These are phyloP conservation scores for Peromyscus nudipes DNA, from an alignment of 2,797 vertebrate genomes.

Conservation along the genomic window DNA sequence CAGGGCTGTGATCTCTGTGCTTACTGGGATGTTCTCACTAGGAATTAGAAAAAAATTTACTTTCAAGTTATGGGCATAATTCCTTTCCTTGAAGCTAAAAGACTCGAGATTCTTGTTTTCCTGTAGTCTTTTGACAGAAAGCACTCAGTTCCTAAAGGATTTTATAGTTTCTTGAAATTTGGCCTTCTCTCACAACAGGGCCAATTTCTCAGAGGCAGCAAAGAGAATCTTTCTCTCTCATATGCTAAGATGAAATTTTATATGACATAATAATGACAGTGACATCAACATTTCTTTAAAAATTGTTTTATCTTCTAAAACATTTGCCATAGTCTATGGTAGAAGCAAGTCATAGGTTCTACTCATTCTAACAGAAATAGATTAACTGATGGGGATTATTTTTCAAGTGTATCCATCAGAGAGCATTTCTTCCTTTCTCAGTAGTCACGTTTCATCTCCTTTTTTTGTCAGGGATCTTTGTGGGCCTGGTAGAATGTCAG, in stretches of 20 bases:
- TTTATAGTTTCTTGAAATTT: slow-evolving; percentile 38
- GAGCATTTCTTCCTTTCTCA: slow-evolving; percentile 61
- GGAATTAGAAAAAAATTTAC: slow-evolving; percentile 51
- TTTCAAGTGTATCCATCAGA: background rate
- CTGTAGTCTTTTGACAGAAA: slow-evolving; percentile 42
- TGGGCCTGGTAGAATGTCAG: slow-evolving; percentile 34
- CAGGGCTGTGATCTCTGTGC: slow-evolving; percentile 10
- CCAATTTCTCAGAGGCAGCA: slow-evolving; percentile 32
- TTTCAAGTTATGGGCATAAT: slow-evolving; percentile 18
- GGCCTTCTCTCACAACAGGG: slow-evolving; percentile 57
- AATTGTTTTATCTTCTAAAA: background rate
- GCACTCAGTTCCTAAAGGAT: background rate
- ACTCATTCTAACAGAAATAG: background rate
- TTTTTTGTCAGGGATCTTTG: slow-evolving; percentile 13
- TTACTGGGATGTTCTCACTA: slow-evolving; percentile 52
- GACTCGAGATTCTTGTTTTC: slow-evolving; percentile 8
- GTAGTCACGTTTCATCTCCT: slow-evolving; percentile 26
- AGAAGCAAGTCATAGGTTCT: slow-evolving; percentile 61
- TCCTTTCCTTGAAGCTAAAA: slow-evolving; percentile 49
- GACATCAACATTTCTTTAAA: background rate
- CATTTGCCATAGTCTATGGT: background rate
- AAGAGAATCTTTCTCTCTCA: slow-evolving; percentile 11
- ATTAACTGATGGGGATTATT: background rate
- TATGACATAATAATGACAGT: background rate
- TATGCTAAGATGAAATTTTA: slow-evolving; percentile 46